Conservation (phyloP, 2,888 invertebrate genomes). For the Trachelus stipa region DNA sequence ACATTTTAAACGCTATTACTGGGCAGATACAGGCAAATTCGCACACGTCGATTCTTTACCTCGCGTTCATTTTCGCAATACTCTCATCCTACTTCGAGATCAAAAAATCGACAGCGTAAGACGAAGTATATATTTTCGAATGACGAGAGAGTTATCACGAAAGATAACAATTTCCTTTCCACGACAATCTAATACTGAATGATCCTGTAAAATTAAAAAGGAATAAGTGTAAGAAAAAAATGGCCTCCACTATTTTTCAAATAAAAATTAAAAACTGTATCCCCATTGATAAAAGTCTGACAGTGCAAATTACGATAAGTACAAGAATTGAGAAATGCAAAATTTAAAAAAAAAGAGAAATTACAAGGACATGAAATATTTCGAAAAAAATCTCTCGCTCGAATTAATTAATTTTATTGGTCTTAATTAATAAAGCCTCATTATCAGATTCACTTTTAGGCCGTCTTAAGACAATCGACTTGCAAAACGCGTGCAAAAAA, state of each 20-base stretch:
- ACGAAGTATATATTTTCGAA: background rate
- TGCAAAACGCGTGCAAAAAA: background rate
- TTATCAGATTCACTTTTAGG: background rate
- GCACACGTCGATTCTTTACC: background rate
- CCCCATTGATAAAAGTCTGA: background rate
- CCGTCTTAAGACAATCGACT: conserved; percentile 1
- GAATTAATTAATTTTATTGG: background rate
- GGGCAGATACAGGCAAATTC: background rate
- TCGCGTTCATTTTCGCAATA: background rate
- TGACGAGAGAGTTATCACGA: background rate
- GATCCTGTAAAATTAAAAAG: no score
- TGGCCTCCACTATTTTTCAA: no score
- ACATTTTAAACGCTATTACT: background rate
- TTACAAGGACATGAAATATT: background rate
- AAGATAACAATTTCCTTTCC: background rate
- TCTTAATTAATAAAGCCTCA: background rate
- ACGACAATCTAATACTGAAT: no score
- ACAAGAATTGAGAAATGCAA: no score
- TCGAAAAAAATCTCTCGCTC: background rate
- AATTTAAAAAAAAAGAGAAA: background rate
- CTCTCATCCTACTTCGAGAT: background rate
- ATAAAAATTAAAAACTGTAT: no score
- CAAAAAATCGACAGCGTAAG: background rate
- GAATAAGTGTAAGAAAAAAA: no score
- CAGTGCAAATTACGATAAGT: background rate